Evolutionary conservation across 1,140 invertebrate genomes (phyloP), one percentile per base, ranked within the genome.

Genomic region (Saccostrea glomerata): DNA sequence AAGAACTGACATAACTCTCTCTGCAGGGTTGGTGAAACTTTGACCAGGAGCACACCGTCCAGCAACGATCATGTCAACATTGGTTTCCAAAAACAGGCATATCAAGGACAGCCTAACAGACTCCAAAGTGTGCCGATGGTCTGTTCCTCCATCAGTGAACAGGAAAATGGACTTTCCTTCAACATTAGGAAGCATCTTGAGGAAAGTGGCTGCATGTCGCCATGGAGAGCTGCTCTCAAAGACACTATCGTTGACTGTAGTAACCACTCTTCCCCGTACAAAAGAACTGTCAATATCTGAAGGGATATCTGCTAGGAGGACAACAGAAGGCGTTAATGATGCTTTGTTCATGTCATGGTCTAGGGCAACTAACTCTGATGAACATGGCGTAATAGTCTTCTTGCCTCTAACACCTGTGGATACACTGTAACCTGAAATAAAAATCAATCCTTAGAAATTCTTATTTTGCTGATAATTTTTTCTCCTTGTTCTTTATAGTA

Each of bases 81-180:
- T 47, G n/a, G 85, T 36, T 30, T 89, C 84, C 56, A 47, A 55
- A 73, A 90, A 91, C 25, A 89, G 30, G 30, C 20, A n/a, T n/a
- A 82, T 82, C 30, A 82, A 30, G 15, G 77, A 82, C 77, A 82
- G 30, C 17, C 30, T 17, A 30, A 82, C 77, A 23, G 20, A 47
- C 56, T 66, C n/a, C 88, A 82, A 55, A 20, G 55, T 91, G 70
- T 70, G 73, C 40, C 87, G 85, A 47, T 90, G 90, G 58, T 91
- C 90, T 36, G 89, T 82, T 30, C 77, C 77, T 30, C 30, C 77
- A 36, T 23, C 77, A n/a, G 77, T 82, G 60, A 17, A 66, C 60
- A 66, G 60, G 15, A 66, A 23, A 15, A 66, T 15, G 60, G 23
- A 15, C 23, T 66, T 66, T 23, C 60, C 60, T 17, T 23, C 23